Evolutionary conservation across 2,888 invertebrate species (phyloP), one percentile per base, ranked within the genome.

Genomic region (Parapristionchus giblindavisi): DNA sequence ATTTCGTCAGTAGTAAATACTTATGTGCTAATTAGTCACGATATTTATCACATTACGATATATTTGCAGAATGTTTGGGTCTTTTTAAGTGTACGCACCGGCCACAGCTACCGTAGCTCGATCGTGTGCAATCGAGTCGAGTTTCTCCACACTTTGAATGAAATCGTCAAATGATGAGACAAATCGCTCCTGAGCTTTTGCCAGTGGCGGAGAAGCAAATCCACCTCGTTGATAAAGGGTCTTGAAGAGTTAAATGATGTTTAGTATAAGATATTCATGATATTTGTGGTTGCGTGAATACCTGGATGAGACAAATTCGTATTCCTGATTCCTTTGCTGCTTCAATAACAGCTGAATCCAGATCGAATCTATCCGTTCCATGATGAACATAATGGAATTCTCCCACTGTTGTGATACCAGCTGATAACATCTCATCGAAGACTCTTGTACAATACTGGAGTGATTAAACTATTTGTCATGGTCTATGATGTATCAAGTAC

Each of bases 301-400:
- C 80, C 77, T 80, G 79, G 14, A 86, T 80, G 3, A 86, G 77
- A 6, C 82, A 82, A 8, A 87, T 77, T n/a, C 87, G 75, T 32
- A 87, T 87, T 8, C 87, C 87, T 8, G 82, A 75, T 36, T 85
- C 84, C 32, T 80, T 78, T 2, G 87, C 87, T 1, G 87, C 87
- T 73, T 83, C 80, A 21, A 87, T 76, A 0, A 87, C 86, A 0
- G 82, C 83, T 52, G 79, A 61, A 75, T 87, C 87, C 40, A 87
- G 78, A 51, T 83, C 84, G 77, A 85, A 85, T 60, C 76, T 72
- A n/a, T 75, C 78, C 29, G 77, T 75, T 3, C 81, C 82, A 71
- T 87, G 87, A 77, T 87, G 87, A 1, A 87, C 85, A 65, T 87
- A 87, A 77, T 87, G 87, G 70, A 87, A 87, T 71, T 87, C 87